Evolutionary conservation across 1,140 invertebrate species (phyloP).

Genomic region (silkworm (Bombyx mori)): DNA sequence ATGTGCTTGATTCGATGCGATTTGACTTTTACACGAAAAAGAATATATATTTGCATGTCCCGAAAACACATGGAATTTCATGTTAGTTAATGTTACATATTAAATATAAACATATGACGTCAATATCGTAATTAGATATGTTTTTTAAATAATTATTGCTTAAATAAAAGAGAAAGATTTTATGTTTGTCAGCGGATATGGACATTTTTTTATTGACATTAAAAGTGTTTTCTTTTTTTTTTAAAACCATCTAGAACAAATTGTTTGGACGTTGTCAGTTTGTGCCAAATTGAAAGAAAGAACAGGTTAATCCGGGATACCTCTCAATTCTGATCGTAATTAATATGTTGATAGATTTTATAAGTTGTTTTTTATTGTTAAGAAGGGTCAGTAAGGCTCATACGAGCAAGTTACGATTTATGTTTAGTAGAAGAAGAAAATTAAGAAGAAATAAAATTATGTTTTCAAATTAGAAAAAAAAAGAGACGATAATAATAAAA

Average conservation of each 20-base stretch:
- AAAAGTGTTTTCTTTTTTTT: background rate
- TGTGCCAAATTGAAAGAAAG: constrained; percentile 61
- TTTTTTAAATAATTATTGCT: background rate
- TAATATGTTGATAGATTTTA: constrained; percentile 66
- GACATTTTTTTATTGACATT: constrained; percentile 23
- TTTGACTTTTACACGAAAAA: too few relatives aligned
- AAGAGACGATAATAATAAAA: constrained; percentile 3
- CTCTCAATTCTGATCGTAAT: constrained; percentile 37
- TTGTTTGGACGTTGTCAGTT: constrained; percentile 32
- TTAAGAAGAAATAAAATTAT: constrained; percentile 31
- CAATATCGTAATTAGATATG: constrained; percentile 5
- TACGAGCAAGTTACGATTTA: constrained; percentile 41
- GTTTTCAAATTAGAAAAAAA: constrained; percentile 14
- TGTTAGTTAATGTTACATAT: too few relatives aligned
- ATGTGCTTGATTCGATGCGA: too few relatives aligned
- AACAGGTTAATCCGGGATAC: constrained; percentile 26
- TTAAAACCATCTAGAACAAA: constrained; percentile 54
- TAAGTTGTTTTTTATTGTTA: constrained; percentile 69
- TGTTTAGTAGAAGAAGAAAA: constrained; percentile 41
- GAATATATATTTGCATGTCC: too few relatives aligned
- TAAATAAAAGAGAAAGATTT: constrained; percentile 27
- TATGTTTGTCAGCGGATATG: constrained; percentile 31
- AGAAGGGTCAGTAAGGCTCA: constrained; percentile 50
- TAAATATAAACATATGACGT: too few relatives aligned
- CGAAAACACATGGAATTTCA: too few relatives aligned